Conservation (phyloP, 2,797 vertebrate genomes). For the Pangasius djambal region DNA sequence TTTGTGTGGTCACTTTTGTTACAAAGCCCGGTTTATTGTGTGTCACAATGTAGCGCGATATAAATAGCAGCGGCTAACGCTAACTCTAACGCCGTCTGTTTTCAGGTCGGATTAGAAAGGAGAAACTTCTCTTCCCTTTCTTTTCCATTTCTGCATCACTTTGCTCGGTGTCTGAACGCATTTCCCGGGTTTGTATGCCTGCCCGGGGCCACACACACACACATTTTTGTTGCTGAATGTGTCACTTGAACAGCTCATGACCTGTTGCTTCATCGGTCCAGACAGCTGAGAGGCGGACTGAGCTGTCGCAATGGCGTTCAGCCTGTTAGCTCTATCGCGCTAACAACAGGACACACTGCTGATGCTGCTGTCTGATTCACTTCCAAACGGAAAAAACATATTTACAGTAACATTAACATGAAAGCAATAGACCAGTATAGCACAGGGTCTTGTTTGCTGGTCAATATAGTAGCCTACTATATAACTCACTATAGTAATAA, state of each 20-base stretch:
- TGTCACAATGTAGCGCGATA: background rate
- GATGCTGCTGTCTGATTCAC: background rate
- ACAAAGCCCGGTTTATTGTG: background rate
- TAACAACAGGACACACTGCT: background rate
- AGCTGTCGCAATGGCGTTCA: background rate
- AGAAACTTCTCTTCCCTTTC: background rate
- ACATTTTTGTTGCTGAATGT: background rate
- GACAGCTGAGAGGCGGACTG: conserved; percentile 24
- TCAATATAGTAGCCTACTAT: background rate
- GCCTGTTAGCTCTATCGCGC: background rate
- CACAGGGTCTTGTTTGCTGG: background rate
- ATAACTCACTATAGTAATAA: background rate
- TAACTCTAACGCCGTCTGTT: background rate
- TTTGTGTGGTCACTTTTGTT: background rate
- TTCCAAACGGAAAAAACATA: background rate
- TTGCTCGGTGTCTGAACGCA: background rate
- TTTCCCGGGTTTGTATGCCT: too few species aligned
- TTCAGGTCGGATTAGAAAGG: background rate
- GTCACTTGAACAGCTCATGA: background rate
- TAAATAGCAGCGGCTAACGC: conserved; percentile 33
- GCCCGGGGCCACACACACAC: too few species aligned
- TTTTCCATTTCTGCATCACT: background rate
- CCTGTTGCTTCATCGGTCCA: conserved; percentile 29
- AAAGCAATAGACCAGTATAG: background rate
- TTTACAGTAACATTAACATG: background rate